A percentile compares a stretch with the other conserved stretches of the same genome.
These are phyloP conservation scores for Zaprionus davidi DNA, from an alignment of 1,140 invertebrate species.

Conservation along the genomic window DNA sequence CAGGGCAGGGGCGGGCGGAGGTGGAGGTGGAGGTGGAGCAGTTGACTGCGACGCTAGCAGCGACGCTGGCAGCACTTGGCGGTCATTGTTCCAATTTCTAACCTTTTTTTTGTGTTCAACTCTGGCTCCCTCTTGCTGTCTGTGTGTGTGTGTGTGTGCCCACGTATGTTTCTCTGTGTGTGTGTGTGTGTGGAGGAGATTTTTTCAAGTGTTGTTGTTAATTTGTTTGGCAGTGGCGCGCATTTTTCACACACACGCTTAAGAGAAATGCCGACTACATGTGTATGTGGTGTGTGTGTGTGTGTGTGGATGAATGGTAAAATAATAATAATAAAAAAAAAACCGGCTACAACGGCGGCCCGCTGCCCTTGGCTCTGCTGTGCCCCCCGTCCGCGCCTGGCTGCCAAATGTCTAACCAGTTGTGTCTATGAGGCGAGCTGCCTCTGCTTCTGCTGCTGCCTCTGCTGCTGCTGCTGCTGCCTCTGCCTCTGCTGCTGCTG, in stretches of 20 bases:
- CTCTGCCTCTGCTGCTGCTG: constrained; percentile 22
- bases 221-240: constrained; percentile 73
- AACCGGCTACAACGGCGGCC: constrained; percentile 45
- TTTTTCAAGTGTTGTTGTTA: constrained; percentile 77
- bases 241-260: constrained; percentile 64
- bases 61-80: constrained; percentile 61
- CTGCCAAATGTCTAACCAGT: constrained; percentile 57
- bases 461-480: constrained; percentile 22
- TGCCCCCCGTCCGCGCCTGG: constrained; percentile 15
- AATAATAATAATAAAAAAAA: constrained; percentile 50
- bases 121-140: constrained; percentile 16
- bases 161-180: constrained; percentile 13
- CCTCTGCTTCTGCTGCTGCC: constrained; percentile 16
- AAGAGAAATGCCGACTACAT: constrained; percentile 40
- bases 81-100: constrained; percentile 81
- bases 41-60: constrained; percentile 4
- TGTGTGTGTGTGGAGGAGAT: constrained; percentile 37
- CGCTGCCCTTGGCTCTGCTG: constrained; percentile 25
- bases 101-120: constrained; percentile 60
- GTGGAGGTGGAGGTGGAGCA: neutral
- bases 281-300: constrained; percentile 15
- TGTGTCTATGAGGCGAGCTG: constrained; percentile 48
- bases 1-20: neutral
- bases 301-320: constrained; percentile 41
- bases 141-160: constrained; percentile 16